Evolutionary conservation across 2,113 vertebrate species (phyloP), one percentile per base, ranked within the genome.

Genomic region (Thunnus maccoyii): DNA sequence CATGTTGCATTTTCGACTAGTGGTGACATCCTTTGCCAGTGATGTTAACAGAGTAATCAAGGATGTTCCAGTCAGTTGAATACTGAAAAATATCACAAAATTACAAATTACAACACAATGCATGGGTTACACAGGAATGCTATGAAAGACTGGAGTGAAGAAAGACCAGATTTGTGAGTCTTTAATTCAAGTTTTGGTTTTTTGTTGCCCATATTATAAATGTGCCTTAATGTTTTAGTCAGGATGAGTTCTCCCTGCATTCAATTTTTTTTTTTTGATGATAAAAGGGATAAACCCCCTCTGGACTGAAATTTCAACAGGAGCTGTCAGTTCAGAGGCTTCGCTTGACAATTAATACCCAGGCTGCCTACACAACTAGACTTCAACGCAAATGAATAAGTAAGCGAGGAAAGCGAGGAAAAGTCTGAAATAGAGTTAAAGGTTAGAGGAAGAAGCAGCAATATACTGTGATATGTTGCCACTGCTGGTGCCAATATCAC

Each of bases 81-180:
- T 86, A 88, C 82, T 78, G 80, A 77, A 75, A 67, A 87, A 62
- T 55, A 81, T 83, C 70, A 75, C 80, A 78, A 67, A 83, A 73
- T 55, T 27, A 86, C 74, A 60, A 83, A 76, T 73, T 70, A 86
- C 84, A 91, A 84, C 72, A 86, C 76, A 76, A 84, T 64, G 70
- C 63, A 20, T 77, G 67, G 44, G 54, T 78, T 13, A 92, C 73
- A 83, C 27, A 36, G 78, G 86, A 90, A 90, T 79, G 89, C 55
- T 72, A 52, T 74, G 69, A 84, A 25, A 66, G 78, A 56, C 68
- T 2, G 66, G 46, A 80, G 67, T 64, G 56, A 76, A 83, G 13
- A 63, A 63, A 66, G 36, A 76, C 65, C 66, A 57, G 41, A 77
- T 68, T 56, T 17, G 25, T 36, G n/a, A 61, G 44, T 68, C 47